Evolutionary conservation across 2,113 vertebrate species (phyloP), one percentile per base, ranked within the genome.

Genomic region (Tyrannus savana): DNA sequence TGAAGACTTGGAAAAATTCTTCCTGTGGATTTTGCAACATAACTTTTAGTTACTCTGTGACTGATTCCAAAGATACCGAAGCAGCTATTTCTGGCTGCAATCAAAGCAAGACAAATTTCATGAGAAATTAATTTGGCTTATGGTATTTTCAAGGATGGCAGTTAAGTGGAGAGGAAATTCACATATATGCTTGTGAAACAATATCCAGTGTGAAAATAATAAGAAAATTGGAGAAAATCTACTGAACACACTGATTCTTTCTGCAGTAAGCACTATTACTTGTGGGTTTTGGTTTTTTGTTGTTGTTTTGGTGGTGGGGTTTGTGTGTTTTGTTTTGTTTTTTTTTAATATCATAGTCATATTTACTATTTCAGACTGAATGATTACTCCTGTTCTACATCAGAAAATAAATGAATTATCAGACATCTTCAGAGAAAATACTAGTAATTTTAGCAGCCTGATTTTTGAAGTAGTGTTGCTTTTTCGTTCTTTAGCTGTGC

Each of bases 71-170:
- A 94, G 52, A 47, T 80, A 83, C 46, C 1, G 8, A 76, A 85
- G 37, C 17, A 83, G 33, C 44, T 96, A 66, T 67, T 74, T 75
- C 52, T 66, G 58, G 9, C 14, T 93, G 39, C 14, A 72, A 73
- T n/a, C 58, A 85, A 89, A 90, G 37, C 28, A 79, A 83, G 55
- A 33, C 19, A 62, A 39, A 91, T 89, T 96, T 96, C 49, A 85
- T 49, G 33, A 69, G 84, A 73, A 84, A 85, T 80, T 82, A 66
- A 59, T 80, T 85, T 3, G 42, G 21, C 19, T 95, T 76, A 71
- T 17, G 9, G 21, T 50, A 17, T 81, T 86, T 74, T 88, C 0
- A 0, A 78, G 77, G 89, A 72, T 64, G 62, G 41, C 33, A 33
- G 73, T 60, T 74, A 52, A 31, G 15, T 41, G 56, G n/a, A 72